These are phyloP conservation scores for Pseudochromis fuscus DNA, from an alignment of 2,797 vertebrate species.

Conservation along the genomic window DNA sequence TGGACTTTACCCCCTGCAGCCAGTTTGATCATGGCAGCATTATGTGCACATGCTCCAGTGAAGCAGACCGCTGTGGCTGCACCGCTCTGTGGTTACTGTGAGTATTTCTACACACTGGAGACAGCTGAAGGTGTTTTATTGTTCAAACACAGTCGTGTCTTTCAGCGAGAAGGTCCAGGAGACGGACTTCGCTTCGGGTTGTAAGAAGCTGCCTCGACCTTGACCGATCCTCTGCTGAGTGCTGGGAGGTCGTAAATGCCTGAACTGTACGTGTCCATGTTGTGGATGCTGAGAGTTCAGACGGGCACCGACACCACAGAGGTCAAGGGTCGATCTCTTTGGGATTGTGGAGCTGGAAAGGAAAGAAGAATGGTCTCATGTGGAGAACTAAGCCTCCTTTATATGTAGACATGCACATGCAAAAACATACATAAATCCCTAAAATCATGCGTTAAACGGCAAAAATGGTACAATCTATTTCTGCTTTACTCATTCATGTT, in stretches of 20 bases:
- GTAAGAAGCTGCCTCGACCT: background rate
- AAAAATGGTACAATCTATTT: too few relatives aligned
- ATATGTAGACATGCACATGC: too few relatives aligned
- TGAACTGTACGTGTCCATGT: background rate
- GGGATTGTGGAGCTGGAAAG: background rate
- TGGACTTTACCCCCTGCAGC: slow-evolving; percentile 22
- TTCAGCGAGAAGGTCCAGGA: background rate
- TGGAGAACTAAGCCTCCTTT: too few relatives aligned
- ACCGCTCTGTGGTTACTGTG: too few relatives aligned
- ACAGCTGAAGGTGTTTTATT: too few relatives aligned
- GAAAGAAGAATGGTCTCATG: background rate
- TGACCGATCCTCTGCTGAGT: background rate
- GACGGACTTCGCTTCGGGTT: background rate
- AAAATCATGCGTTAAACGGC: too few relatives aligned
- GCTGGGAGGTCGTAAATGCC: background rate
- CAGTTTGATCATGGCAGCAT: slow-evolving; percentile 12
- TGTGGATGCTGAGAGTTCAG: background rate
- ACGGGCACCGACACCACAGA: background rate
- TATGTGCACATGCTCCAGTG: too few relatives aligned
- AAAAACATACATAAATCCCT: too few relatives aligned
- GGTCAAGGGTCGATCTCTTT: background rate
- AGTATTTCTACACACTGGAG: too few relatives aligned
- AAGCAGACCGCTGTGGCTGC: too few relatives aligned
- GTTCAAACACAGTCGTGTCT: background rate
- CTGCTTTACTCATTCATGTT: too few relatives aligned